These are phyloP conservation scores for Sycophila texana DNA, from an alignment of 2,888 invertebrate species.

Conservation along the genomic window DNA sequence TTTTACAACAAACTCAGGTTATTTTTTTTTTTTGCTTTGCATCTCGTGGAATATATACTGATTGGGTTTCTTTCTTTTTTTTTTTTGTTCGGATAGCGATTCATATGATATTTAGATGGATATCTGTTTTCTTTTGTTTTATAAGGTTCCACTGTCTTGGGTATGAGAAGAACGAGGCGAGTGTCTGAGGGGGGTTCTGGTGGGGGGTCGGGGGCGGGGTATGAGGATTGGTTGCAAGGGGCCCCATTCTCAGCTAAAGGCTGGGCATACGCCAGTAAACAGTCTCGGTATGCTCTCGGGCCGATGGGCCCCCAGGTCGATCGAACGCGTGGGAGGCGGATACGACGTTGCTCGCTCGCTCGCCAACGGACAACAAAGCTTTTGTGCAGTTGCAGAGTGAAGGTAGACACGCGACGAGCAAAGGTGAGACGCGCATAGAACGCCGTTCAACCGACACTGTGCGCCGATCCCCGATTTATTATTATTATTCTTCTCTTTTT, in stretches of 20 bases:
- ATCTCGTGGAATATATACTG: neutral
- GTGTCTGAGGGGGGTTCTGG: neutral
- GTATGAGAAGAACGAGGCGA: no score
- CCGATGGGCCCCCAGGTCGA: conserved; percentile 56
- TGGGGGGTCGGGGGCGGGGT: conserved; percentile 16
- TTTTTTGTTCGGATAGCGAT: neutral
- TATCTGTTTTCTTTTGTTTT: no score
- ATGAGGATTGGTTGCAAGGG: conserved; percentile 12
- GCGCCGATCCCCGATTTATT: conserved; percentile 63
- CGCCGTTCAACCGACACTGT: conserved; percentile 66
- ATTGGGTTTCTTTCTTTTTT: neutral
- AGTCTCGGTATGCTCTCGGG: conserved; percentile 36
- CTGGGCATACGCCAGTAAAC: conserved; percentile 11
- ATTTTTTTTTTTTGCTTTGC: conserved; percentile 11
- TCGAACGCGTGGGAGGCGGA: conserved; percentile 50
- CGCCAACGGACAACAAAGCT: conserved; percentile 1
- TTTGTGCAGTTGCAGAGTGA: conserved; percentile 41
- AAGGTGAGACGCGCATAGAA: neutral
- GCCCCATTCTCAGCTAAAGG: conserved; percentile 56
- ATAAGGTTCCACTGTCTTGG: no score
- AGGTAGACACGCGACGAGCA: conserved; percentile 4
- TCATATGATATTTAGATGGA: no score
- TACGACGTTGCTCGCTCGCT: no score
- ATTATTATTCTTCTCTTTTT: conserved; percentile 57
- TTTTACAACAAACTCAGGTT: conserved; percentile 14